Evolutionary conservation across 2,113 vertebrate genomes (phyloP).

Genomic region (Scytalopus superciliaris): DNA sequence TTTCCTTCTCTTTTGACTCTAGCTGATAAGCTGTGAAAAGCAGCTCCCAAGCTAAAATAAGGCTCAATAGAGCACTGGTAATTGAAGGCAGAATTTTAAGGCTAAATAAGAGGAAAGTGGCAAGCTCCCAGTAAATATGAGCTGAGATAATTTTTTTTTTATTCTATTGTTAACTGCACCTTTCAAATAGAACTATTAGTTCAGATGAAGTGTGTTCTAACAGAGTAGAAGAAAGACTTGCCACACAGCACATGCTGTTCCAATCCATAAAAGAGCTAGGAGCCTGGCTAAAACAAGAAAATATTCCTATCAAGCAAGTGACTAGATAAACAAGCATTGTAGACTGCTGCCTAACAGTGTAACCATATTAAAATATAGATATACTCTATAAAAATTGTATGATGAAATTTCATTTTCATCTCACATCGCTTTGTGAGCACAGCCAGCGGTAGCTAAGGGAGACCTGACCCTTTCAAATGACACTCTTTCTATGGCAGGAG

Average conservation of each 20-base stretch:
- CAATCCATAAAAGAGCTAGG: background rate
- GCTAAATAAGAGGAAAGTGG: background rate
- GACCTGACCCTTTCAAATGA: background rate
- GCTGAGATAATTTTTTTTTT: background rate
- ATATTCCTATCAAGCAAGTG: background rate
- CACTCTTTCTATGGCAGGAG: background rate
- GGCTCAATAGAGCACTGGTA: background rate
- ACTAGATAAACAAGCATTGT: background rate
- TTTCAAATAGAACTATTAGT: background rate
- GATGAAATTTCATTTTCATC: background rate
- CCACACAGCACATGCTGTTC: background rate
- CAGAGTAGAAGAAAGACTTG: background rate
- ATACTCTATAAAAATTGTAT: background rate
- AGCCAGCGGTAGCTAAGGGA: background rate
- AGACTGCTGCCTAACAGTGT: background rate
- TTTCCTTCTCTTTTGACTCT: background rate
- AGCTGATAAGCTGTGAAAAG: background rate
- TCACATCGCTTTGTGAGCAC: background rate
- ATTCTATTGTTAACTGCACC: background rate
- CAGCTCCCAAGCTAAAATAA: background rate
- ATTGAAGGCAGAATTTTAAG: background rate
- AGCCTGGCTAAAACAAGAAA: background rate
- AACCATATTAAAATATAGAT: slow-evolving; percentile 2
- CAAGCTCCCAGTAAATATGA: background rate
- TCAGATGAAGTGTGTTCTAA: background rate